Conservation (phyloP, 2,888 invertebrate species). For the Tiliacea citrago region DNA sequence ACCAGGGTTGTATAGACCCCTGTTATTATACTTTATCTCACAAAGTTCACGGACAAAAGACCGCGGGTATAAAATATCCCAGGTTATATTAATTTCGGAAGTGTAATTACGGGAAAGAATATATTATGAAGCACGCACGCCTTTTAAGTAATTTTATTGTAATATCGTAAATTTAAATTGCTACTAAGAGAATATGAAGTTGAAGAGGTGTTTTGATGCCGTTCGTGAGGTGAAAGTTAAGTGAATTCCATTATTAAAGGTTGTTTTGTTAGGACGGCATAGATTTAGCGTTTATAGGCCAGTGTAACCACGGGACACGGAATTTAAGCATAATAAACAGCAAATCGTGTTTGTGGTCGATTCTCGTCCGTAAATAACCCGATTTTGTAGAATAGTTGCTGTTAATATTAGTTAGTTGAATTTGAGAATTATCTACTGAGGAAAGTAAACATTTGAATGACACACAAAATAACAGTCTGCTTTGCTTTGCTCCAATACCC, state of each 20-base stretch:
- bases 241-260: slow-evolving; percentile 13
- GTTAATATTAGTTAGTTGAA: not conserved
- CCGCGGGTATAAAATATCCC: slow-evolving; percentile 60
- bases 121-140: slow-evolving; percentile 62
- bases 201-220: slow-evolving; percentile 24
- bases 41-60: slow-evolving; percentile 69
- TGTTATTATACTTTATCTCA: slow-evolving; percentile 67
- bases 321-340: slow-evolving; percentile 1
- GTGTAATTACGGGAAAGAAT: slow-evolving; percentile 68
- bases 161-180: slow-evolving; percentile 59
- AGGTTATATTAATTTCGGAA: slow-evolving; percentile 68
- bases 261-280: slow-evolving; percentile 8
- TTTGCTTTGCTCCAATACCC: not conserved
- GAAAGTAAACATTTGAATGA: not conserved
- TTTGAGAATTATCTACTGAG: not conserved
- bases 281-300: not conserved
- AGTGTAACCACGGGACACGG: not conserved
- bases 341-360: not conserved
- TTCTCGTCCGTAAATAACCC: slow-evolving; percentile 2
- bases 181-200: slow-evolving; percentile 44
- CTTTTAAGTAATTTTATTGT: slow-evolving; percentile 57
- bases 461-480: not conserved
- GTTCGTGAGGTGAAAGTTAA: slow-evolving; percentile 17
- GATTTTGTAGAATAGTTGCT: not conserved
- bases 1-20: slow-evolving; percentile 63